Evolutionary conservation across 1,140 invertebrate genomes (phyloP), one percentile per base, ranked within the genome.

Genomic region (Pygmarrhopalites habei): DNA sequence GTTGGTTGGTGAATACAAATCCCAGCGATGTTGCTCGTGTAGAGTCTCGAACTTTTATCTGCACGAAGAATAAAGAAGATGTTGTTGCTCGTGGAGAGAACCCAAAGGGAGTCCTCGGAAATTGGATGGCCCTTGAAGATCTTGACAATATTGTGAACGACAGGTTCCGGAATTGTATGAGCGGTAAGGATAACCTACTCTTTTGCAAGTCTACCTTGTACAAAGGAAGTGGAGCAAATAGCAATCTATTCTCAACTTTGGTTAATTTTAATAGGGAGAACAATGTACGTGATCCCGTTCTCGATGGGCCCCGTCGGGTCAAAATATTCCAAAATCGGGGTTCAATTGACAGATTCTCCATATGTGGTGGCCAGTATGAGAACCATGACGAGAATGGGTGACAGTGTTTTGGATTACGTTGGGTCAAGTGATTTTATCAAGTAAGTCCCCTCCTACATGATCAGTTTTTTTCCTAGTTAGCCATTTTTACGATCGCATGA

Each of bases 211-310:
- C n/a, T n/a, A n/a, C n/a, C n/a, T n/a, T n/a, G n/a, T n/a, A n/a
- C n/a, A n/a, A n/a, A n/a, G n/a, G n/a, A n/a, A n/a, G n/a, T n/a
- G n/a, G n/a, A n/a, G n/a, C n/a, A n/a, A n/a, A n/a, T n/a, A n/a
- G n/a, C n/a, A n/a, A n/a, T n/a, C n/a, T n/a, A n/a, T n/a, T n/a
- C n/a, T n/a, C n/a, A n/a, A n/a, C n/a, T n/a, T n/a, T n/a, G n/a
- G n/a, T n/a, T n/a, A n/a, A n/a, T n/a, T n/a, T n/a, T n/a, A n/a
- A 56, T 72, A 86, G 91, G 92, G 44, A 84, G 95, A 25, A 98
- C 93, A 0, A 98, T 99, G 95, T 99, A 98, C 77, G 90, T 99
- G 35, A 92, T 99, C 64, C 95, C 97, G 12, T 99, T 95, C 79
- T 95, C 90, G 53, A 99, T 99, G 97, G 96, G 97, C 10, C 96